A percentile compares a stretch with the other conserved stretches of the same genome.
Conservation (phyloP, 2,113 vertebrate genomes). For the Heptranchias perlo region DNA sequence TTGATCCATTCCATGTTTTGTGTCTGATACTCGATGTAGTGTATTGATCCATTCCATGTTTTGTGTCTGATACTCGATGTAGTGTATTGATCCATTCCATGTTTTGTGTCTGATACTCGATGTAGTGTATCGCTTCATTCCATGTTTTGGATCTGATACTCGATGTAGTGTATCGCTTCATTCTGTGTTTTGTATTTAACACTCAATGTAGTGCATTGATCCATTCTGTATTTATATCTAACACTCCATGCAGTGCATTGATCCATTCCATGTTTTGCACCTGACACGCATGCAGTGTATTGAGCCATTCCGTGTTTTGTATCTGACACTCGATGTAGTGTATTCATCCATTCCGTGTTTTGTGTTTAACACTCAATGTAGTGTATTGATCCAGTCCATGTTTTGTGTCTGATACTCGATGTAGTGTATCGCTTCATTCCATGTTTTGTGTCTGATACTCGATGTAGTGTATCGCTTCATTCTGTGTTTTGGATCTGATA, state of each 20-base stretch:
- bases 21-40: not conserved
- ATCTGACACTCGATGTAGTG: not conserved
- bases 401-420: not conserved
- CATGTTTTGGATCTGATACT: not conserved
- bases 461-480: not conserved
- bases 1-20: not conserved
- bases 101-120: not conserved
- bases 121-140: not conserved
- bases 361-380: not conserved
- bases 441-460: not conserved
- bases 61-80: not conserved
- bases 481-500: not conserved
- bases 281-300: not conserved
- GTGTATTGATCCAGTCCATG: not conserved
- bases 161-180: not conserved
- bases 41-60: not conserved
- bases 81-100: not conserved
- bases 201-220: accelerated
- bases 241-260: not conserved
- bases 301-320: not conserved
- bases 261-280: not conserved
- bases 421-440: not conserved
- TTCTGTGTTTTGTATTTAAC: not conserved
- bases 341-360: not conserved
- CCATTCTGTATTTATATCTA: not conserved